Base-by-base conservation (phyloP, 2,113 vertebrate genomes). In the Spheniscus mendiculus region DNA sequence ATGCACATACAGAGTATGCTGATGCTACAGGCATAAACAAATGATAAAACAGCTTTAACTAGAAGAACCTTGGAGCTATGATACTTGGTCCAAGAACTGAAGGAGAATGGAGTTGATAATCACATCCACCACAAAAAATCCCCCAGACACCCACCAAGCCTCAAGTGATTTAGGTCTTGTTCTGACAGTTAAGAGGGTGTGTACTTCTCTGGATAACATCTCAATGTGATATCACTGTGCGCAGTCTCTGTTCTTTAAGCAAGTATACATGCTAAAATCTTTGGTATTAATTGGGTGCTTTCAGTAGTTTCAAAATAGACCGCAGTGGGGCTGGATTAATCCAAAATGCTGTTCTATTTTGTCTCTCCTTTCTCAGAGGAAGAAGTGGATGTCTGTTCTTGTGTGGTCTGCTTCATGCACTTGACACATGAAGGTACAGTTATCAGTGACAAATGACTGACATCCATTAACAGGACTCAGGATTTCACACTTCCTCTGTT, bases 161-260 rank as follows among this genome's bases (percentile, higher is more conserved):
- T 45, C 49, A 80, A 69, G 84, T 88, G 83, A 91, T 74, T 94
- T 93, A 44, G 19, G 47, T 97, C 97, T 96, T 97, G 97, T 97
- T 94, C 93, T 95, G 78, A 81, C 93, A 86, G 93, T 93, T 96
- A 62, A 6, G 85, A 97, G 90, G 96, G 96, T 87, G 94, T 97
- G 91, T 95, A 10, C 55, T 76, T 3, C 18, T 91, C 73, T 11
- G 77, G 97, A 98, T 97, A 97, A 89, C 30, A 97, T 97, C 95
- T 96, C 80, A 42, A 38, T 45, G 65, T 19, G 26, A 4, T 91
- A 93, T 74, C 30, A 11, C 74, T 72, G 58, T 78, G 82, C 89
- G 69, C 40, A 85, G 55, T 10, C 42, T 92, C 65, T 87, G 23
- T 93, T 76, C 83, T 90, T 56, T 53, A 89, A 94, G 22, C 18